A percentile compares a stretch with the other conserved stretches of the same genome.
Evolutionary conservation across 2,888 invertebrate species (phyloP).

Genomic region (Tridacna crocea): DNA sequence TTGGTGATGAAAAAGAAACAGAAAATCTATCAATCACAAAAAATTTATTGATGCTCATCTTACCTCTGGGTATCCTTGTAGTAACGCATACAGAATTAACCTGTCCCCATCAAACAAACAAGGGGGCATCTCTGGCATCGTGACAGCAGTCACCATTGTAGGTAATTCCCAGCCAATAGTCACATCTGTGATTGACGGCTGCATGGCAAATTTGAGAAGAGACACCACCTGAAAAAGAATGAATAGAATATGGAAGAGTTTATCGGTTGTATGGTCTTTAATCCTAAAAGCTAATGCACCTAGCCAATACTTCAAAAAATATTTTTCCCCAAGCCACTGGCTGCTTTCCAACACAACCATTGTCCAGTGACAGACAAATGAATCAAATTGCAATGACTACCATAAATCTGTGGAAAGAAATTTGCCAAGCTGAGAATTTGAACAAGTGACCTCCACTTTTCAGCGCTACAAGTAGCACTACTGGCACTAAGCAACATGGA

Average conservation of each 20-base stretch:
- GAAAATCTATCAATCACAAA: no score
- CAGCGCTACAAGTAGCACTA: no score
- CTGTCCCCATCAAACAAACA: slow-evolving; percentile 40
- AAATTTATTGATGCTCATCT: neutral
- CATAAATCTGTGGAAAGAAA: no score
- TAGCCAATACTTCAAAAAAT: neutral
- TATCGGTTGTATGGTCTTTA: neutral
- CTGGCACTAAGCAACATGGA: no score
- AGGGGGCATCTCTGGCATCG: slow-evolving; percentile 45
- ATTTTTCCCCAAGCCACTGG: no score
- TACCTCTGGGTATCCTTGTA: slow-evolving; percentile 33
- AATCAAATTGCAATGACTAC: no score
- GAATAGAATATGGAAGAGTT: neutral
- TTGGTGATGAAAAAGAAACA: no score
- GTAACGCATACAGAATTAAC: slow-evolving; percentile 47
- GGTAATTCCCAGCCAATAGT: slow-evolving; percentile 55
- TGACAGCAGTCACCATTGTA: slow-evolving; percentile 35
- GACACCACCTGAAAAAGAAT: slow-evolving; percentile 53
- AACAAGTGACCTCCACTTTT: no score
- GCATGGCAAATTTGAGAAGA: slow-evolving; percentile 64
- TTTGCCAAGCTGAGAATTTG: no score
- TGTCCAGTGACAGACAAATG: no score
- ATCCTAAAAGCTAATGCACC: neutral
- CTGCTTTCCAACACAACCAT: no score
- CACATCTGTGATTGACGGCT: slow-evolving; percentile 54